Evolutionary conservation across 2,888 invertebrate species (phyloP).

Genomic region (Lepidochrysops patricia): DNA sequence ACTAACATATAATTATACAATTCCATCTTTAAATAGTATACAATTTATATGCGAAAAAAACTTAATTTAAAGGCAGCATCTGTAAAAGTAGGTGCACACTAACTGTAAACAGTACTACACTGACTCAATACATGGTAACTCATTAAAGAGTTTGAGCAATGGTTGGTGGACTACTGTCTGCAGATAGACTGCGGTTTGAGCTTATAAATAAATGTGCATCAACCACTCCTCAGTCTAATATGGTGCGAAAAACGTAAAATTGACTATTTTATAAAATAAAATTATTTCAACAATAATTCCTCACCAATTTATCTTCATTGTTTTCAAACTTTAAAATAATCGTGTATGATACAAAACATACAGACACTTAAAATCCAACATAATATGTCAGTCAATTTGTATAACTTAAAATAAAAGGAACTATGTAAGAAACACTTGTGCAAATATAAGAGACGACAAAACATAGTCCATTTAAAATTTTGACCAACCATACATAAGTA

Average conservation of each 20-base stretch:
- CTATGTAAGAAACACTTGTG: neutral
- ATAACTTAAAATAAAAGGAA: neutral
- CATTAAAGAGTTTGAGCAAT: neutral
- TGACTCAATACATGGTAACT: too few relatives aligned
- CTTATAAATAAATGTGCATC: conserved; percentile 7
- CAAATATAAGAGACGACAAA: neutral
- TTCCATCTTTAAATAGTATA: conserved; percentile 29
- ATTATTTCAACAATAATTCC: neutral
- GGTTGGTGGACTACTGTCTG: neutral
- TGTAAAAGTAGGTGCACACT: conserved; percentile 16
- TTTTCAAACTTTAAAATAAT: neutral
- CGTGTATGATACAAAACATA: neutral
- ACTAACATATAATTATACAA: conserved; percentile 12
- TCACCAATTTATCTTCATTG: neutral
- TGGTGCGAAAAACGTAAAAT: conserved; percentile 9
- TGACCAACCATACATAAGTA: neutral
- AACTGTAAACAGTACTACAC: neutral
- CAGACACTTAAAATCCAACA: neutral
- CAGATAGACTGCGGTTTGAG: neutral
- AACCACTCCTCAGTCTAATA: conserved; percentile 10
- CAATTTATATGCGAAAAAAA: conserved; percentile 44
- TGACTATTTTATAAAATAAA: conserved; percentile 10
- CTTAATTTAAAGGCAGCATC: conserved; percentile 31
- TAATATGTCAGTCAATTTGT: too few relatives aligned
- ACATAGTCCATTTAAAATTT: neutral